Percentiles rank a stretch among this genome's conserved stretches.
phyloP scores from a whole-genome alignment of 1,140 invertebrate genomes.

The Andrena cerasifolii region DNA sequence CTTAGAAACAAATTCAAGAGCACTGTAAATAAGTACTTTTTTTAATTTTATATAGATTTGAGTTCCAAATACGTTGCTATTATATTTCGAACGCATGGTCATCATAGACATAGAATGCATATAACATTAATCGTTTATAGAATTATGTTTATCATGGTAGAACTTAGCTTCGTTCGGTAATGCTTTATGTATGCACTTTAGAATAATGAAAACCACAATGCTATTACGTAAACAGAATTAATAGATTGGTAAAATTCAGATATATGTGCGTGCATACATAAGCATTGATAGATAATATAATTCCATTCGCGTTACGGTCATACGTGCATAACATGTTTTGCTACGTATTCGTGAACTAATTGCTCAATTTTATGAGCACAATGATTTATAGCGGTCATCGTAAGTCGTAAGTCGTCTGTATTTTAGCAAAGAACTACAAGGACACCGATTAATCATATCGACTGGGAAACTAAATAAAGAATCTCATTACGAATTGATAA shows the following conservation, averaged over 20 bases:
- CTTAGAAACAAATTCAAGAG: not conserved
- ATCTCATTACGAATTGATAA: constrained; percentile 26
- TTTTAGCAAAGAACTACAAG: not conserved
- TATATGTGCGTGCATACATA: not conserved
- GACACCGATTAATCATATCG: not conserved
- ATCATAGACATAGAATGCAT: not conserved
- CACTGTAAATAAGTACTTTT: constrained; percentile 28
- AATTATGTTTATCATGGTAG: not conserved
- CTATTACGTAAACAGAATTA: not conserved
- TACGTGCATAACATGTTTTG: not conserved
- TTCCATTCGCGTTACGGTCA: not conserved
- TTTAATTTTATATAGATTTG: constrained; percentile 25
- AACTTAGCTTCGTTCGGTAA: not conserved
- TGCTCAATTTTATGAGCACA: constrained; percentile 31
- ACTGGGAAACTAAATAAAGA: constrained; percentile 18
- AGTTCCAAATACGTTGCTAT: not conserved
- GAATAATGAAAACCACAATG: not conserved
- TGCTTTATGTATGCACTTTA: constrained; percentile 18
- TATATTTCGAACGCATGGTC: not conserved
- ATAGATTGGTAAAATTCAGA: not conserved
- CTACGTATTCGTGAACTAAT: not conserved
- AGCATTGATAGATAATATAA: not conserved
- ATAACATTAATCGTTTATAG: not conserved
- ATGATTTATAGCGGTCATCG: too few species aligned
- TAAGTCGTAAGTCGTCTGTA: not conserved